Evolutionary conservation across 2,888 invertebrate species (phyloP), one percentile per base, ranked within the genome.

Genomic region (Yponomeuta sedellus): DNA sequence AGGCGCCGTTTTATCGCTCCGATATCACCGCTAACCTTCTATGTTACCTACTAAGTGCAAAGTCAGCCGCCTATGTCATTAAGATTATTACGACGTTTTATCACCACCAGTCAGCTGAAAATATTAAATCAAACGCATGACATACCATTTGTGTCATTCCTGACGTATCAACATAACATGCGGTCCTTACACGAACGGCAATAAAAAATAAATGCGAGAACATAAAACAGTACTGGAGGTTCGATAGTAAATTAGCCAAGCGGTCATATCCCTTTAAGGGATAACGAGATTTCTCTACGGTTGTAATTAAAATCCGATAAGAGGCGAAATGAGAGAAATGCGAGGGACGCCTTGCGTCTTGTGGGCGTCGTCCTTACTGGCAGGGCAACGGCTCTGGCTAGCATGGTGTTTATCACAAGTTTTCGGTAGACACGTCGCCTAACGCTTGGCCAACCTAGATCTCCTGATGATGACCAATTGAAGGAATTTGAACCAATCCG

Each of bases 301-400:
- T 78, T 81, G 86, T 89, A 89, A 89, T 91, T 90, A 89, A 89
- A 91, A 89, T 89, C 88, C 81, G 90, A 89, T 91, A 89, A 90
- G 87, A 88, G 84, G 82, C 83, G 81, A 88, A 87, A 90, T 88
- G 89, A 90, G 89, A 86, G 86, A 74, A 22, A 34, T 34, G 63
- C 61, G 44, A 52, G 44, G 16, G 44, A 52, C 44, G 44, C 12
- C 28, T 25, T 12, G 61, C 22, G 58, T 10, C 19, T 58, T 19
- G 22, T 3, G 5, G 16, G 34, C 61, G 16, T 34, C 61, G 34
- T 34, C 61, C 22, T 52, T 16, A 52, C 1, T 52, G 16, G 44
- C 44, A 52, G 16, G 16, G 44, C 44, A 52, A 8, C 44, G 44
- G 1, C 16, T 52, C 12, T 3, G 16, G 12, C 44, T 52, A 16